Percentiles rank a stretch among this genome's conserved stretches.
Evolutionary conservation across 2,888 invertebrate species (phyloP).

Genomic region (Hirtodrosophila cameraria): DNA sequence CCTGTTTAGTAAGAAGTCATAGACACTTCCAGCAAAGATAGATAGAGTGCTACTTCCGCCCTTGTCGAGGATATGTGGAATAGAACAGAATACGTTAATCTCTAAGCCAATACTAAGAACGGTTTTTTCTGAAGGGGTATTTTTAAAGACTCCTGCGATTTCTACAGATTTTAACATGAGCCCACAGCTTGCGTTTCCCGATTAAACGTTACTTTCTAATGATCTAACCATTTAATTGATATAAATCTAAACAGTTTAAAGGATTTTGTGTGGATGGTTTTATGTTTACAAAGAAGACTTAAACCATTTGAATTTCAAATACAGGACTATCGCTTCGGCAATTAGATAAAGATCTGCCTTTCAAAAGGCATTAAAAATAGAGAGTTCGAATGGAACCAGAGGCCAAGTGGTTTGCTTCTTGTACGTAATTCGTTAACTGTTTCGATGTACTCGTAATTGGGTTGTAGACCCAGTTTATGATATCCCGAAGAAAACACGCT

Average conservation of each 20-base stretch:
- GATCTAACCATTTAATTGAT: slow-evolving; percentile 60
- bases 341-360: slow-evolving; percentile 42
- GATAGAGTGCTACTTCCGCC: too few relatives aligned
- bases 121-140: not conserved
- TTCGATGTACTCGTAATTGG: slow-evolving; percentile 50
- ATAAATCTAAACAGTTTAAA: slow-evolving; percentile 36
- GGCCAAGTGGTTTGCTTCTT: slow-evolving; percentile 18
- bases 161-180: not conserved
- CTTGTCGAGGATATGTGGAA: too few relatives aligned
- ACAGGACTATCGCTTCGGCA: slow-evolving; percentile 56
- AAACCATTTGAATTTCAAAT: slow-evolving; percentile 36
- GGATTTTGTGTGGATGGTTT: slow-evolving; percentile 33
- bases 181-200: not conserved
- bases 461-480: slow-evolving; percentile 37
- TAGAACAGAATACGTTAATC: too few relatives aligned
- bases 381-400: slow-evolving; percentile 3
- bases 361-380: slow-evolving; percentile 25
- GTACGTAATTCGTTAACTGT: slow-evolving; percentile 41
- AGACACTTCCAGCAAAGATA: too few relatives aligned
- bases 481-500: slow-evolving; percentile 4
- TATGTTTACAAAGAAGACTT: slow-evolving; percentile 15
- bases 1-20: too few relatives aligned
- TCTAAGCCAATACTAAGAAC: too few relatives aligned
- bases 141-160: slow-evolving; percentile 9
- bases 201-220: slow-evolving; percentile 42